Evolutionary conservation across 1,140 invertebrate genomes (phyloP), one percentile per base, ranked within the genome.

Genomic region (Luehdorfia chinensis): DNA sequence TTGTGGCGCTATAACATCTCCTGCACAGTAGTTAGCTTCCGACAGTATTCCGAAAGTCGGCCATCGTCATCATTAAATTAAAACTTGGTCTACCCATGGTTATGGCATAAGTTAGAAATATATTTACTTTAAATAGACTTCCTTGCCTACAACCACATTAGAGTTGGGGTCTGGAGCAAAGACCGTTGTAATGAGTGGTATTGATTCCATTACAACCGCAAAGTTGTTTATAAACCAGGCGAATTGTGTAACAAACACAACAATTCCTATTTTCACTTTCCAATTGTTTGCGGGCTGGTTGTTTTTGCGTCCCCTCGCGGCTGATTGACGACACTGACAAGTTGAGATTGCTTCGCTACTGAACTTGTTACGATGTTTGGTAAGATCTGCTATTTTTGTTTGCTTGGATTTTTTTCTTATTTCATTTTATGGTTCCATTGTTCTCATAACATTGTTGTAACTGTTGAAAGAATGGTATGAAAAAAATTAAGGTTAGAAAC

Each of bases 251-350:
- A 74, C 70, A 66, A 72, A 72, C 67, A 59, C 57, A 59, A 59
- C 59, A 66, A 59, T 62, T 55, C 47, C 59, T 73, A 66, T 76
- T 76, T 72, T 66, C 65, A 65, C 61, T 73, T 71, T 70, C 49
- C 62, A 57, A 73, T 68, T 69, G 66, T 71, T 77, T 50, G 53
- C 31, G 28, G 45, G 21, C 1, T 13, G 39, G 50, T 66, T 64
- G 59, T 70, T 71, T 73, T 67, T 67, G 52, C 48, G 45, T 37
- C 37, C 47, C 41, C 39, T 18, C 13, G 12, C 39, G 39, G 39
- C 59, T 50, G 64, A 65, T 65, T 62, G 55, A 59, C 56, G 48
- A 60, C 52, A 46, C 37, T 39, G 58, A 55, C 67, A 59, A 71
- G 45, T 66, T 66, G 55, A 55, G 59, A 70, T 66, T 65, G 55